These are phyloP conservation scores for Drosophila ustulata DNA, from an alignment of 2,888 invertebrate genomes.

Conservation along the genomic window DNA sequence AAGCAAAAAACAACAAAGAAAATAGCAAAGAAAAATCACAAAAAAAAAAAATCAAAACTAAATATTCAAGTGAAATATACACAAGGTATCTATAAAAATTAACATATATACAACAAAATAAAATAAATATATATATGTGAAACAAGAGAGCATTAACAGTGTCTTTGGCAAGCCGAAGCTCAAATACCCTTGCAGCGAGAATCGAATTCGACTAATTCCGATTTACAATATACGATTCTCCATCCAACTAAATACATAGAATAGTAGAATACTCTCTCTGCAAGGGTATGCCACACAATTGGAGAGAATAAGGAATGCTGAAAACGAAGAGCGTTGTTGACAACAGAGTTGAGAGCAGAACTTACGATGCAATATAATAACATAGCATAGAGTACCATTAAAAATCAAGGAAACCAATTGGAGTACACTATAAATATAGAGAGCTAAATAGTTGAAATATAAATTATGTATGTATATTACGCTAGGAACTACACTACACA, in stretches of 20 bases:
- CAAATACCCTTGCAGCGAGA: slow-evolving; percentile 5
- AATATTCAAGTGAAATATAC: slow-evolving; percentile 49
- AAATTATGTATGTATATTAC: slow-evolving; percentile 24
- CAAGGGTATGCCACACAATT: slow-evolving; percentile 9
- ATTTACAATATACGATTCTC: slow-evolving; percentile 5
- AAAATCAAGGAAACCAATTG: background rate
- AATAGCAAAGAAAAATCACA: slow-evolving; percentile 26
- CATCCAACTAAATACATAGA: slow-evolving; percentile 19
- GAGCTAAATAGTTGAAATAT: slow-evolving; percentile 24
- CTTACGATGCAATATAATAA: slow-evolving; percentile 8
- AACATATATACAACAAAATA: slow-evolving; percentile 40
- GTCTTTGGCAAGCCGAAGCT: slow-evolving; percentile 15
- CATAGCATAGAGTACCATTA: slow-evolving; percentile 19
- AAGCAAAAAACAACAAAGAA: slow-evolving; percentile 22
- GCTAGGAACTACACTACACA: slow-evolving; percentile 32
- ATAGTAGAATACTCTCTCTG: slow-evolving; percentile 4
- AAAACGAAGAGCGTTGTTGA: slow-evolving; percentile 31
- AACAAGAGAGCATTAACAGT: background rate
- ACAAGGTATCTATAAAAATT: slow-evolving; percentile 42
- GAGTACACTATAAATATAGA: slow-evolving; percentile 18
- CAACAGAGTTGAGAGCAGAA: slow-evolving; percentile 1
- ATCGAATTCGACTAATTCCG: background rate
- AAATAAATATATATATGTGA: slow-evolving; percentile 30
- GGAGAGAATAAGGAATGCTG: background rate
- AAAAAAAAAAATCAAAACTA: slow-evolving; percentile 39